Evolutionary conservation across 2,797 vertebrate species (phyloP), one percentile per base, ranked within the genome.

Genomic region (Sternotherus odoratus): DNA sequence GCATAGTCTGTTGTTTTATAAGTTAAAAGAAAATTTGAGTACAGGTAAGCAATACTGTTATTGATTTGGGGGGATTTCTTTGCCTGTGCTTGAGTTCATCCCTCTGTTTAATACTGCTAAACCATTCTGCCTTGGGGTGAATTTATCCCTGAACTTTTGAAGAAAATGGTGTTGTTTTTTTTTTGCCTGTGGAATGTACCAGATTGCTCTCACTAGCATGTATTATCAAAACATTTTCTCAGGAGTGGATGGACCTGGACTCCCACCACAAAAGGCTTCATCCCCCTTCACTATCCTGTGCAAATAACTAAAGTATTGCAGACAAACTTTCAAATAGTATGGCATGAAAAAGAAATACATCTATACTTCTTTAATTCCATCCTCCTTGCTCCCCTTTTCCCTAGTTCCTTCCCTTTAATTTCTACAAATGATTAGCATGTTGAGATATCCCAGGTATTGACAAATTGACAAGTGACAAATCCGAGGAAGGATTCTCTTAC

Each of bases 1-100:
- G 88, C 83, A 50, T 79, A 56, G 60, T 83, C 54, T 84, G 36
- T 3, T 1, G 9, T 39, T 3, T 94, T 74, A 48, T 79, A 82
- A 66, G 57, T 46, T 86, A 83, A 90, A 92, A 87, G 86, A 72
- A 49, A 63, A 9, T 77, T 53, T 94, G 83, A 39, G 6, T 92
- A 72, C 78, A 82, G 28, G 48, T 54, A 15, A 43, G 39, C 43
- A 87, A 12, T 36, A 10, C 46, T 54, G 10, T 74, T 66, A 81
- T n/a, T 54, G 16, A 69, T 21, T 36, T 60, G 16, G 10, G 33
- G 60, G 83, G 60, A 33, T 57, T 17, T 33, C 6, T 53, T 77
- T 90, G 77, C 39, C 51, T 79, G 48, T 56, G 0, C n/a, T 49
- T 36, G 17, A 88, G 66, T 74, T 83, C 54, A 53, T 93, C 33